phyloP scores from a whole-genome alignment of 2,888 invertebrate species.

The Plagiodera versicolora region DNA sequence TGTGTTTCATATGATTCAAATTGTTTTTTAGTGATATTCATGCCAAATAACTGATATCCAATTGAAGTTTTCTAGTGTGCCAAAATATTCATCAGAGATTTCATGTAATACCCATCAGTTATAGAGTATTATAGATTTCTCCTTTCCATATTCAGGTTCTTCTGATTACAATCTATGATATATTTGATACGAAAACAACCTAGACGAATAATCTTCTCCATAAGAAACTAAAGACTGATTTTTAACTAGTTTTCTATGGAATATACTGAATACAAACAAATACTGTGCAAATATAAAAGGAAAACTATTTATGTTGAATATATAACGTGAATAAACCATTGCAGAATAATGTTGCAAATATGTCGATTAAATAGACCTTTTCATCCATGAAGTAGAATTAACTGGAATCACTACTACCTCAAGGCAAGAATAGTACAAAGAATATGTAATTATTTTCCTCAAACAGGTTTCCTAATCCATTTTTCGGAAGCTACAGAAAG shows the following conservation, averaged over 20 bases:
- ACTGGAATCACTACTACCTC: conserved; percentile 36
- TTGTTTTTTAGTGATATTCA: too few species aligned
- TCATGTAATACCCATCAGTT: too few species aligned
- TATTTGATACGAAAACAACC: conserved; percentile 44
- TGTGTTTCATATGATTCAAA: too few species aligned
- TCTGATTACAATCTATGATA: conserved; percentile 12
- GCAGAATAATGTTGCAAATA: not conserved
- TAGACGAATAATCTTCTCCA: conserved; percentile 38
- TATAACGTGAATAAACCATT: conserved; percentile 3
- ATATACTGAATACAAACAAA: conserved; percentile 29
- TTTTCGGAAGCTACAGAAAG: conserved; percentile 32
- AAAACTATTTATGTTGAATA: not conserved
- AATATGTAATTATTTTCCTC: conserved; percentile 33
- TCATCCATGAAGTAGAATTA: conserved; percentile 21
- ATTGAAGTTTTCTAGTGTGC: too few species aligned
- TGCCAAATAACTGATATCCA: too few species aligned
- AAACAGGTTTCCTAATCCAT: conserved; percentile 38
- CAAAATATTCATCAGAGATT: too few species aligned
- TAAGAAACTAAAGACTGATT: conserved; percentile 55
- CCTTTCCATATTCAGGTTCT: not conserved
- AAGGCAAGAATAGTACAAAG: conserved; percentile 38
- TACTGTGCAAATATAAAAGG: conserved; percentile 19
- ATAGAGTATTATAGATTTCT: not conserved
- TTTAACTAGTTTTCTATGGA: conserved; percentile 50
- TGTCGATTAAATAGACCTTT: conserved; percentile 13